Evolutionary conservation across 2,797 vertebrate species (phyloP).

Genomic region (Trachurus trachurus): DNA sequence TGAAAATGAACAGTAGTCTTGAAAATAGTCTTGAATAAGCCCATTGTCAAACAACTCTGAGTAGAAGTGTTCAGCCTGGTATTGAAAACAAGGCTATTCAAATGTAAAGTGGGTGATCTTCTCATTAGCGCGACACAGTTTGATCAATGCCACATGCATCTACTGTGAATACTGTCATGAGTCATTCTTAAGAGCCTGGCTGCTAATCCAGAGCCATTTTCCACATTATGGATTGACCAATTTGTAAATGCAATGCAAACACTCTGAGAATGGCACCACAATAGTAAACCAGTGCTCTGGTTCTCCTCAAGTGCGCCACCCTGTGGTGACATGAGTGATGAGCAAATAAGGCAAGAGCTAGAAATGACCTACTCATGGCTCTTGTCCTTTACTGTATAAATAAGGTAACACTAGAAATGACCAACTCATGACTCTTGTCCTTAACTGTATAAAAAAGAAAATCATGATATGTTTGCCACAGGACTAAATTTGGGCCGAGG

Average conservation of each 20-base stretch:
- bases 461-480: neutral
- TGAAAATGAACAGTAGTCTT: conserved; percentile 25
- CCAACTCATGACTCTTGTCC: neutral
- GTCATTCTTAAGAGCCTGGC: conserved; percentile 31
- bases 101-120: conserved; percentile 63
- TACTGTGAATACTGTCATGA: conserved; percentile 30
- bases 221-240: neutral
- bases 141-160: conserved; percentile 12
- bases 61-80: conserved; percentile 17
- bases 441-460: neutral
- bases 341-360: neutral
- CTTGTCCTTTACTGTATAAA: neutral
- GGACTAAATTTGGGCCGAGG: too few species aligned
- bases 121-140: conserved; percentile 43
- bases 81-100: conserved; percentile 55
- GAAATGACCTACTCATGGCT: neutral
- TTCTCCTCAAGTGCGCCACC: conserved; percentile 22
- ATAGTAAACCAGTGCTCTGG: neutral
- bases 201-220: conserved; percentile 13
- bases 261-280: neutral
- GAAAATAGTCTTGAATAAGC: conserved; percentile 14
- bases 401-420: neutral
- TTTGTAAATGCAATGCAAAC: conserved; percentile 8
- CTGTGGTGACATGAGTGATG: conserved; percentile 34
- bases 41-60: conserved; percentile 14